phyloP scores from a whole-genome alignment of 92 coral and sea anemone species.

The Umimayanthus chanpuru region DNA sequence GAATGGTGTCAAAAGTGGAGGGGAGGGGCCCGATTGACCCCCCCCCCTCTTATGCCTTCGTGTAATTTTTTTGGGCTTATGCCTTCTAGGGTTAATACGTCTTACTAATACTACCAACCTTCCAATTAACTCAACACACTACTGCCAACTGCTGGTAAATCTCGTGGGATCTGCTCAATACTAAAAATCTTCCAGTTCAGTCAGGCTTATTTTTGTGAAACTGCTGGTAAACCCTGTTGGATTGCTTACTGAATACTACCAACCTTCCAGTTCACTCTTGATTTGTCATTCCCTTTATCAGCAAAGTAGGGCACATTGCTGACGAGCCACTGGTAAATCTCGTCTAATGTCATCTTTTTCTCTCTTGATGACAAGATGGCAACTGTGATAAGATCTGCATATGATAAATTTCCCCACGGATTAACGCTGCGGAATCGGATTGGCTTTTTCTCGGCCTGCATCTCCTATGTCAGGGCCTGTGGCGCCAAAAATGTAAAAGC shows the following conservation, averaged over 20 bases:
- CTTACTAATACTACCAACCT: no score
- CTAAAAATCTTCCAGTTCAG: background rate
- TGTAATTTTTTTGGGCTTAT: no score
- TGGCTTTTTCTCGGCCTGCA: background rate
- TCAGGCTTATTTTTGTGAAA: background rate
- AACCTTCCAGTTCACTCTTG: conserved; percentile 32
- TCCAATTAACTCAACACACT: no score
- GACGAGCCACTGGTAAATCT: conserved; percentile 14
- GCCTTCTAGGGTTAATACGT: no score
- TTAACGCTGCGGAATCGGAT: background rate
- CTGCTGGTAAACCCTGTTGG: background rate
- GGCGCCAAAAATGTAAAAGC: background rate
- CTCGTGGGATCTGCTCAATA: no score
- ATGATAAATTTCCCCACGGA: conserved; percentile 8
- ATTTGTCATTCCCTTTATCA: background rate
- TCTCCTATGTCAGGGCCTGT: no score
- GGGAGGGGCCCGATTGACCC: no score
- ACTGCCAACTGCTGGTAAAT: no score
- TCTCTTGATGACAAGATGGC: background rate
- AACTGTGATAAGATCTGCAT: background rate
- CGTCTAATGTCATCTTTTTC: background rate
- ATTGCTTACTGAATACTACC: background rate
- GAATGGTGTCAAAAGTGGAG: no score
- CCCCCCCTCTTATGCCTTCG: no score
- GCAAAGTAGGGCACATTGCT: background rate